These are phyloP conservation scores for Euleptes europaea DNA, from an alignment of 2,113 vertebrate species.

Conservation along the genomic window DNA sequence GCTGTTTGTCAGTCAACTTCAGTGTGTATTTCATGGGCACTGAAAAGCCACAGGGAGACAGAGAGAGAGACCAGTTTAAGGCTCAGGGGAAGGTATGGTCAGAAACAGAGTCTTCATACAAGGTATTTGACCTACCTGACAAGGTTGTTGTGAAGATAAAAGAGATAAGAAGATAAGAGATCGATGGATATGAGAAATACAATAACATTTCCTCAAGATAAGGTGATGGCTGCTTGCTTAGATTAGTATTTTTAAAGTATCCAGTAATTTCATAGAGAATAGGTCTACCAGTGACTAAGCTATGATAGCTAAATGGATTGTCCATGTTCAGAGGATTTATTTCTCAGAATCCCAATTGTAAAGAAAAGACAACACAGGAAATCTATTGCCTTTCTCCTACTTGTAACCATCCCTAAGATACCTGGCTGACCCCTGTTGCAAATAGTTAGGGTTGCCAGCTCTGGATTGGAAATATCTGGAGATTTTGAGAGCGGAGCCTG, in stretches of 20 bases:
- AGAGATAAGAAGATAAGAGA: too few species aligned
- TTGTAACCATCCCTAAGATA: not conserved
- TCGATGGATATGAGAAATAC: too few species aligned
- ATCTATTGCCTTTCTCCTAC: not conserved
- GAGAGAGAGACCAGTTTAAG: conserved; percentile 22
- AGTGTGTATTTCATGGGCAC: conserved; percentile 65
- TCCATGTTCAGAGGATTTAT: not conserved
- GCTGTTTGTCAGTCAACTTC: conserved; percentile 55
- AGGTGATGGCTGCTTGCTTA: too few species aligned
- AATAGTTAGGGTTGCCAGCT: too few species aligned
- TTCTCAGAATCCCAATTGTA: not conserved
- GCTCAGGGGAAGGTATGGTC: conserved; percentile 21
- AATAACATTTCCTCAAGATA: too few species aligned
- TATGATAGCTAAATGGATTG: not conserved
- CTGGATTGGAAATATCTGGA: too few species aligned
- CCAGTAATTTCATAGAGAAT: not conserved
- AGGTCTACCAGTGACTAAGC: not conserved
- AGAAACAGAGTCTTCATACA: not conserved
- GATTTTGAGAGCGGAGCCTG: too few species aligned
- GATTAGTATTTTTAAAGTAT: not conserved
- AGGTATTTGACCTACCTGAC: too few species aligned
- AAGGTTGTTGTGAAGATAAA: too few species aligned
- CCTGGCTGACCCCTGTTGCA: not conserved
- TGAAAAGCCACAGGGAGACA: conserved; percentile 43
- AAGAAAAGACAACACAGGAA: not conserved